Evolutionary conservation across 2,113 vertebrate species (phyloP).

Genomic region (Chlamydotis undulata): DNA sequence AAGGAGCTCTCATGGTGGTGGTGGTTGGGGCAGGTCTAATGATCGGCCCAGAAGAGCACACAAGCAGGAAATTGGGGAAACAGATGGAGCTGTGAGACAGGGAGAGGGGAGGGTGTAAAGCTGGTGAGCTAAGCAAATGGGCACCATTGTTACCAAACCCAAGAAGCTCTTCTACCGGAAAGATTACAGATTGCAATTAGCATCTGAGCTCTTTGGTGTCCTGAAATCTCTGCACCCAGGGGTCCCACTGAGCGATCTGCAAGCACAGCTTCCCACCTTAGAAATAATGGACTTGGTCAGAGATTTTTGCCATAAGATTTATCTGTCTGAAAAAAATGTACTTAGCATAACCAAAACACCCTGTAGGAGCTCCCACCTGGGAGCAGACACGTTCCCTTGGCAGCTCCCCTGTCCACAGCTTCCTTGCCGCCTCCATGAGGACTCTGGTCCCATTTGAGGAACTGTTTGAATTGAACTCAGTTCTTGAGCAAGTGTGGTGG

Average conservation of each 20-base stretch:
- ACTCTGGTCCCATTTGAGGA: neutral
- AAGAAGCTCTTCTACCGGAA: neutral
- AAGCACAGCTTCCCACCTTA: neutral
- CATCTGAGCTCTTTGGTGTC: neutral
- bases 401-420: neutral
- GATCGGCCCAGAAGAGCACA: neutral
- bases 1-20: neutral
- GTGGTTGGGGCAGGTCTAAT: neutral
- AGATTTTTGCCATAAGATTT: neutral
- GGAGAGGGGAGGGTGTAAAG: neutral
- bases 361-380: neutral
- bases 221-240: neutral
- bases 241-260: neutral
- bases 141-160: slow-evolving; percentile 6
- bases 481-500: neutral
- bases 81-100: slow-evolving; percentile 30
- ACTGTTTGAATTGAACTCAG: neutral
- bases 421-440: accelerated
- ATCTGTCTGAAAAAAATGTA: neutral
- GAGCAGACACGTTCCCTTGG: accelerated
- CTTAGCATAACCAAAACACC: neutral
- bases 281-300: neutral
- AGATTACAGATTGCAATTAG: neutral
- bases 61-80: slow-evolving; percentile 54
- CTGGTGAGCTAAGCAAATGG: neutral